phyloP scores from a whole-genome alignment of 1,140 invertebrate species.

The Trichonephila inaurata region DNA sequence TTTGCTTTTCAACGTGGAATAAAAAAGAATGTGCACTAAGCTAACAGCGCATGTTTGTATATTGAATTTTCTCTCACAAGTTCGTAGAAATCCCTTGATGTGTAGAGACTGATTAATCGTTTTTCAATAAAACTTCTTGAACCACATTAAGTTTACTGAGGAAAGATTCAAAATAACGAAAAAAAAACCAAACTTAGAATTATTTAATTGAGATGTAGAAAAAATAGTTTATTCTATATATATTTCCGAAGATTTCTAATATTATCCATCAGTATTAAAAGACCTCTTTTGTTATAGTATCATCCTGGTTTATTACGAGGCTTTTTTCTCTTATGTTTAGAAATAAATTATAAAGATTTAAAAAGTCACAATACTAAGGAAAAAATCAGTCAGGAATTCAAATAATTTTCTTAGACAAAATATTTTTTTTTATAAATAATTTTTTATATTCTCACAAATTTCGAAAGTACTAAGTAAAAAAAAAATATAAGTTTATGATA shows the following conservation, averaged over 20 bases:
- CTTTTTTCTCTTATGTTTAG: no score
- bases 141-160: background rate
- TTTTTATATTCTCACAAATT: no score
- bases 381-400: no score
- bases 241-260: background rate
- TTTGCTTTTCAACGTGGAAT: background rate
- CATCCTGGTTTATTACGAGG: no score
- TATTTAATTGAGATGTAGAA: background rate
- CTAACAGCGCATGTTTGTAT: background rate
- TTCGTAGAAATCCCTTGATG: background rate
- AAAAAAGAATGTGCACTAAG: background rate
- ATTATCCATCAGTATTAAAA: no score
- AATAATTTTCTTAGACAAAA: no score
- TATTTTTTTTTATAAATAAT: no score
- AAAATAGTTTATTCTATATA: background rate
- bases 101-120: background rate
- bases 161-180: background rate
- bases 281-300: no score
- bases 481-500: no score
- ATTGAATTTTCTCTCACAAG: background rate
- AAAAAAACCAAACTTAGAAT: background rate
- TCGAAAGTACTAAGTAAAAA: no score
- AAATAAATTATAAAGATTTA: no score
- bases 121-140: background rate
- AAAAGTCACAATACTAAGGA: no score